Percentiles rank a stretch among this genome's conserved stretches.
Conservation (phyloP, 1,140 invertebrate species). For the Maconellicoccus hirsutus region DNA sequence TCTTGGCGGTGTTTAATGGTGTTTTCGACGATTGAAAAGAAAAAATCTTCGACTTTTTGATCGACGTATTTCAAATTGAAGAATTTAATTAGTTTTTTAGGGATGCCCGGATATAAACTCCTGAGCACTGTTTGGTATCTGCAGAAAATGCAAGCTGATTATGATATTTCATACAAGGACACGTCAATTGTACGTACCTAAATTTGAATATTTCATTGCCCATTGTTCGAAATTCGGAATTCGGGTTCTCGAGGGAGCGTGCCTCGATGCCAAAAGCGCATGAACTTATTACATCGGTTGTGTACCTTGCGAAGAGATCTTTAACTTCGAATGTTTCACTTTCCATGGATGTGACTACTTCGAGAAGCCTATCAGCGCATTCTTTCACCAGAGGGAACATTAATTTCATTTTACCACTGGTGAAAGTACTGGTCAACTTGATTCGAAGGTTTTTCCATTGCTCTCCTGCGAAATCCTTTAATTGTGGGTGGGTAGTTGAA, state of each 20-base stretch:
- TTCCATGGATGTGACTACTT: background rate
- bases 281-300: conserved; percentile 43
- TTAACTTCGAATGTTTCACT: conserved; percentile 37
- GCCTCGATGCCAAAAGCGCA: conserved; percentile 46
- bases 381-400: background rate
- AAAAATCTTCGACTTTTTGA: conserved; percentile 30
- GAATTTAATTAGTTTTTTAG: conserved; percentile 5
- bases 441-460: background rate
- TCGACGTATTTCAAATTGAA: conserved; percentile 23
- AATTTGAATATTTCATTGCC: conserved; percentile 21
- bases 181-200: background rate
- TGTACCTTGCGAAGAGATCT: conserved; percentile 38
- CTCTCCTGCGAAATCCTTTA: too few relatives aligned
- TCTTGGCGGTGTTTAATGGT: conserved; percentile 31
- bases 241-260: conserved; percentile 39
- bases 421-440: conserved; percentile 39
- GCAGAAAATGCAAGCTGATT: too few relatives aligned
- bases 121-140: background rate
- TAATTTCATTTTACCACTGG: conserved; percentile 30
- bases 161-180: too few relatives aligned
- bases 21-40: conserved; percentile 28
- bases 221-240: conserved; percentile 36
- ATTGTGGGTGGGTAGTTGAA: too few relatives aligned
- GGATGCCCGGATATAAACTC: background rate
- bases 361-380: background rate